Conservation (phyloP, 2,888 invertebrate genomes). For the Microplitis manilae region DNA sequence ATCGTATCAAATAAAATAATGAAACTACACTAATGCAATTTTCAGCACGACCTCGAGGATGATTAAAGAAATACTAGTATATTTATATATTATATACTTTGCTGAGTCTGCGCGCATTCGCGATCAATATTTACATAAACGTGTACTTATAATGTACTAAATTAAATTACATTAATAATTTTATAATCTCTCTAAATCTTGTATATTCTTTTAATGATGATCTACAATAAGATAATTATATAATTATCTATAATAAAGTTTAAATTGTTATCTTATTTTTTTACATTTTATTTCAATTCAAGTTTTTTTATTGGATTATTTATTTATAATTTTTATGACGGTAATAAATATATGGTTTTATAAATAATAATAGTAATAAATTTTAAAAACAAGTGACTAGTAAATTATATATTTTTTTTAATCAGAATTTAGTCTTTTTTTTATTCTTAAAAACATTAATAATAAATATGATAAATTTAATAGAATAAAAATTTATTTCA, state of each 20-base stretch:
- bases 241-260: background rate
- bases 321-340: background rate
- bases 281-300: background rate
- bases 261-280: background rate
- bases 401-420: background rate
- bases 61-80: background rate
- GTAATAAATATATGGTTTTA: background rate
- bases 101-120: background rate
- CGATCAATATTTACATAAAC: conserved; percentile 1
- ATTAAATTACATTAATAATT: background rate
- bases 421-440: background rate
- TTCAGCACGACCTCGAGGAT: background rate
- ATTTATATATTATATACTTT: background rate
- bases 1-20: background rate
- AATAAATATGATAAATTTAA: background rate
- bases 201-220: background rate
- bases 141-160: background rate
- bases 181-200: background rate
- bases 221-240: background rate
- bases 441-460: background rate
- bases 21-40: background rate
- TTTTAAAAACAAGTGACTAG: background rate
- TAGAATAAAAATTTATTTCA: too few relatives aligned
- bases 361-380: background rate
- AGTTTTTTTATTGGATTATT: background rate